phyloP scores from a whole-genome alignment of 2,888 invertebrate genomes.

The Polylopha cassiicola region DNA sequence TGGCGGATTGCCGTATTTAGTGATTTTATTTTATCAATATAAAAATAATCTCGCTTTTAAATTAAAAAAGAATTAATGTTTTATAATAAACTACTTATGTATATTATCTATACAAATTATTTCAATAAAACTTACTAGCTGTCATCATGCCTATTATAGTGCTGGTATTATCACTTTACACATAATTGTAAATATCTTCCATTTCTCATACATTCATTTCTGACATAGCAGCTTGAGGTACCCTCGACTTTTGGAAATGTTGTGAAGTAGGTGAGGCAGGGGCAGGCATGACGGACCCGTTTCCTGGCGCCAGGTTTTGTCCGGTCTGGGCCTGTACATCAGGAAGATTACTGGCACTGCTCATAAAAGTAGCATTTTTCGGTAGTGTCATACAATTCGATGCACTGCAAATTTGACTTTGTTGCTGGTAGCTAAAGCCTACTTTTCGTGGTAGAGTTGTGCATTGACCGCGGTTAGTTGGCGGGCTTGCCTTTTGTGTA shows the following conservation, averaged over 20 bases:
- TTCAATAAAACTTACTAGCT: too few species aligned
- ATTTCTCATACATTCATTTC: slow-evolving; percentile 92
- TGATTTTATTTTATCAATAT: too few species aligned
- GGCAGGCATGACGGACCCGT: slow-evolving; percentile 52
- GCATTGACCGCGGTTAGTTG: slow-evolving; percentile 63
- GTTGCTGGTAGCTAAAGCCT: slow-evolving; percentile 64
- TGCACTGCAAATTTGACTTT: slow-evolving; percentile 66
- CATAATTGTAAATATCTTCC: slow-evolving; percentile 78
- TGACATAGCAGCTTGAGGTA: slow-evolving; percentile 89
- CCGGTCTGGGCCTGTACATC: slow-evolving; percentile 73
- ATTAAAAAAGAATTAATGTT: too few species aligned
- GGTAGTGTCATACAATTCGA: slow-evolving; percentile 79
- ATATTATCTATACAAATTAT: too few species aligned
- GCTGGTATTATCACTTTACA: slow-evolving; percentile 57
- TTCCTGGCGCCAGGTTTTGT: slow-evolving; percentile 60
- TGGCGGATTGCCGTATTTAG: too few species aligned
- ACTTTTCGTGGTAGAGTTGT: slow-evolving; percentile 72
- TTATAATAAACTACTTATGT: too few species aligned
- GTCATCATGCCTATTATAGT: too few species aligned
- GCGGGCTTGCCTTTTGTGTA: slow-evolving; percentile 65
- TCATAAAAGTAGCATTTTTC: slow-evolving; percentile 75
- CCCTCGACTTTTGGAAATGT: slow-evolving; percentile 75
- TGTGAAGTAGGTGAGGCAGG: slow-evolving; percentile 64
- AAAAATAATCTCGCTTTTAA: too few species aligned
- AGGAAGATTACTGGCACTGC: slow-evolving; percentile 62